A percentile compares a stretch with the other conserved stretches of the same genome.
These are phyloP conservation scores for Plusia festucae DNA, from an alignment of 2,888 invertebrate species.

Conservation along the genomic window DNA sequence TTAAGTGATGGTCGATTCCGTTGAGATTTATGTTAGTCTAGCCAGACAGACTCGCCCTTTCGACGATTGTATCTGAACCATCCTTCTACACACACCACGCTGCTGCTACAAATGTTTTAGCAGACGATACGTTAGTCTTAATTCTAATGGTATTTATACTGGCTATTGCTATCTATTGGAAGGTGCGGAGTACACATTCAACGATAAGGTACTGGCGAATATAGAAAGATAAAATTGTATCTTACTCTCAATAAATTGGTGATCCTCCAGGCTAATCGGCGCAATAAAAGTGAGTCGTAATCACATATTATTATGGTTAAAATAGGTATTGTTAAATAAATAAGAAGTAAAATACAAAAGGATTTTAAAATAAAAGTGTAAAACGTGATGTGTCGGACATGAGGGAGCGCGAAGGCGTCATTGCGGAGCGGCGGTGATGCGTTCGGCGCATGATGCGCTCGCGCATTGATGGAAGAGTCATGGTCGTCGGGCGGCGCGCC, in stretches of 20 bases:
- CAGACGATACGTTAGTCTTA: slow-evolving; percentile 50
- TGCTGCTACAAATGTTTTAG: slow-evolving; percentile 45
- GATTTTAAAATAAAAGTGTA: slow-evolving; percentile 21
- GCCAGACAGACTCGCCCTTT: slow-evolving; percentile 65
- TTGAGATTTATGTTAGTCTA: slow-evolving; percentile 73
- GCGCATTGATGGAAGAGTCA: slow-evolving; percentile 88
- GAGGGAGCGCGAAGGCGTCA: slow-evolving; percentile 71
- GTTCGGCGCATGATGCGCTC: slow-evolving; percentile 84
- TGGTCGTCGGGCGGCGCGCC: slow-evolving; percentile 89
- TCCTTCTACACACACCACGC: slow-evolving; percentile 34
- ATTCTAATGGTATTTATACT: slow-evolving; percentile 52
- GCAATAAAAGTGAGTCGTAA: neutral
- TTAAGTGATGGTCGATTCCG: slow-evolving; percentile 66
- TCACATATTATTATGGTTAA: neutral
- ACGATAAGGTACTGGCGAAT: slow-evolving; percentile 4
- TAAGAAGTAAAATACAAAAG: neutral
- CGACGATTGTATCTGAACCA: slow-evolving; percentile 50
- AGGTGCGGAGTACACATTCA: slow-evolving; percentile 47
- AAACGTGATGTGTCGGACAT: slow-evolving; percentile 76
- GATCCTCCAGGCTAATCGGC: slow-evolving; percentile 47
- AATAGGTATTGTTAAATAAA: neutral
- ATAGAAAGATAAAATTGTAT: no score
- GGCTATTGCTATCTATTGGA: no score
- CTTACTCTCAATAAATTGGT: slow-evolving; percentile 27
- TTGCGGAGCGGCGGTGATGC: slow-evolving; percentile 79